These are phyloP conservation scores for Uromys caudimaculatus DNA, from an alignment of 2,797 vertebrate genomes.

Conservation along the genomic window DNA sequence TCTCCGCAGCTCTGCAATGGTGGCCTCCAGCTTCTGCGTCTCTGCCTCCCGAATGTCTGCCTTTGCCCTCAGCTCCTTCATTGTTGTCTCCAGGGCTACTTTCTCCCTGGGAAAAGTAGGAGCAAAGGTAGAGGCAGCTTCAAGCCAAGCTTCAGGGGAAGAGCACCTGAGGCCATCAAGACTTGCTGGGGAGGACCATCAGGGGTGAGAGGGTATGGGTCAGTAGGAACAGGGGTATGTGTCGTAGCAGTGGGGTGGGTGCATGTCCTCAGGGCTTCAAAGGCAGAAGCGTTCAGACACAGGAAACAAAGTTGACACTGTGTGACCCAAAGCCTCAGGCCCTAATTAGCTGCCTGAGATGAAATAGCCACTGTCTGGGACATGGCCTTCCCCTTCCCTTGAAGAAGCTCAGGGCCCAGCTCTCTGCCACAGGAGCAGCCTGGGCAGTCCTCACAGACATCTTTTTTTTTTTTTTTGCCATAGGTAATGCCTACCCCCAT, in stretches of 20 bases:
- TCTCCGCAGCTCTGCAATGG: conserved; percentile 87
- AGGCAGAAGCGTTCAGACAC: neutral
- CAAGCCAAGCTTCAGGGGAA: neutral
- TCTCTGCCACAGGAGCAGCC: neutral
- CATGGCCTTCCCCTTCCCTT: neutral
- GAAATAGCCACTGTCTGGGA: neutral
- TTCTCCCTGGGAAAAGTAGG: conserved; percentile 87
- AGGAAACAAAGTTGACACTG: neutral
- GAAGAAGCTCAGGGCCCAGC: no score
- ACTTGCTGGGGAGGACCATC: neutral
- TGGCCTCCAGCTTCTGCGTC: conserved; percentile 84
- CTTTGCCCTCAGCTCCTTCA: conserved; percentile 86
- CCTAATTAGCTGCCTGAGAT: neutral
- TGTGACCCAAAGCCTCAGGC: neutral
- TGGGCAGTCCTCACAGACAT: neutral
- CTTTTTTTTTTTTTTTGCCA: neutral
- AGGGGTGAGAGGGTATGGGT: neutral
- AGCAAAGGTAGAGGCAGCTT: neutral
- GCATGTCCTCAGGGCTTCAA: neutral
- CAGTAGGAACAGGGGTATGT: neutral
- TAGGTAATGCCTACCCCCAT: neutral
- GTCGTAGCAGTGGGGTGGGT: no score
- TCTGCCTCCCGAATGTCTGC: conserved; percentile 83
- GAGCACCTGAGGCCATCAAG: no score
- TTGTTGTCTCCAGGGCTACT: conserved; percentile 84